Evolutionary conservation across 2,888 invertebrate genomes (phyloP), one percentile per base, ranked within the genome.

Genomic region (Agonum fuliginosum): DNA sequence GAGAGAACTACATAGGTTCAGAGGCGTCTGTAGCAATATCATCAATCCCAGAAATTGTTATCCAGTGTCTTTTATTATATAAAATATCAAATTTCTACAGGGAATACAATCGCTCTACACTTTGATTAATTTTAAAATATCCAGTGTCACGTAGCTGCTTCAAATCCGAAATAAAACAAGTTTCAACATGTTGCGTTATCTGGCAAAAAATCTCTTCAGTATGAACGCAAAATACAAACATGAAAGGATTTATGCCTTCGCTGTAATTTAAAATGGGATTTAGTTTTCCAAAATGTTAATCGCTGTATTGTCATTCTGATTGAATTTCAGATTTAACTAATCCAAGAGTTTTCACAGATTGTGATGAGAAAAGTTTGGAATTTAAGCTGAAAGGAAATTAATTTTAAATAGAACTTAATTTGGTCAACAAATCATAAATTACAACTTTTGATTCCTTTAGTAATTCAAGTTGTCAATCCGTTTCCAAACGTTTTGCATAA

Each of bases 211-310:
- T 2, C n/a, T 51, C 37, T 8, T 37, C 37, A 37, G 3, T 37
- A 37, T 37, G 37, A 1, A 37, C 37, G 12, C 3, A 37, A 37
- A 3, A 37, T 12, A 37, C 37, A 37, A 37, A 37, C 3, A 37
- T 37, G n/a, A 1, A 2, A 37, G 27, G 22, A 67, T 41, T 65
- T 65, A 34, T 41, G 8, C 41, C 37, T 12, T n/a, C 12, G 2
- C 17, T 34, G 54, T 24, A 27, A 62, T 62, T 62, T 62, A 30
- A 62, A 62, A 62, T n/a, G 27, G 30, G 30, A 27, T 54, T 27
- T 54, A 54, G 30, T 30, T 67, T 67, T 41, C 5, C 20, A 67
- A 62, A 67, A 67, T 67, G 67, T 67, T 67, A 67, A 67, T 67
- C 67, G 37, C 12, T 41, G 67, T 20, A 41, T 67, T 67, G 41